These are phyloP conservation scores for Pocillopora verrucosa DNA, from an alignment of 64 coral and sea anemone genomes.

Conservation along the genomic window DNA sequence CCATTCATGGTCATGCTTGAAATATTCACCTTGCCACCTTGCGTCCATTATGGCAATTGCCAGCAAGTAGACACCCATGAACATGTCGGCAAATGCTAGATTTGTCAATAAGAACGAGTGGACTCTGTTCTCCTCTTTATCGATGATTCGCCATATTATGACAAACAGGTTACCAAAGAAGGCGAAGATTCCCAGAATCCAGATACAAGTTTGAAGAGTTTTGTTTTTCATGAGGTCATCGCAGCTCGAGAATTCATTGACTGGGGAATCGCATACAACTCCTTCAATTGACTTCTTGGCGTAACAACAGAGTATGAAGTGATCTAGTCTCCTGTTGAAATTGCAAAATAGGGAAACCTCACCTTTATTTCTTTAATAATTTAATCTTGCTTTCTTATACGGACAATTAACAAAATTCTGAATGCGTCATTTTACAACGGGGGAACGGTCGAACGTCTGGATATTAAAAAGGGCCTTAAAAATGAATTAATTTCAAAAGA, in stretches of 20 bases:
- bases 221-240: too few relatives aligned
- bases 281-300: too few relatives aligned
- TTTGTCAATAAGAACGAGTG: conserved; percentile 42
- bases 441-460: too few relatives aligned
- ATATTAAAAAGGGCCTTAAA: too few relatives aligned
- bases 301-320: conserved; percentile 43
- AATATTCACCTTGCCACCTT: conserved; percentile 1
- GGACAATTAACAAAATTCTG: too few relatives aligned
- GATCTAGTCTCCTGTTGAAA: conserved; percentile 32
- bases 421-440: too few relatives aligned
- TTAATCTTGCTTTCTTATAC: too few relatives aligned
- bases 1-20: too few relatives aligned
- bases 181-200: conserved; percentile 45
- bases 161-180: conserved; percentile 28
- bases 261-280: too few relatives aligned
- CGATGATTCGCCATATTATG: conserved; percentile 21
- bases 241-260: too few relatives aligned
- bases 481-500: too few relatives aligned
- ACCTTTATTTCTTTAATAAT: neutral
- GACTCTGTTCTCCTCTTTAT: conserved; percentile 6
- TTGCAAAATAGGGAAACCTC: neutral
- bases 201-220: too few relatives aligned
- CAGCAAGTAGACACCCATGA: conserved; percentile 40
- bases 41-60: conserved; percentile 20
- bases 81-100: conserved; percentile 28